These are phyloP conservation scores for Gorilla gorilla DNA, from an alignment of 2,113 vertebrate genomes.

Conservation along the genomic window DNA sequence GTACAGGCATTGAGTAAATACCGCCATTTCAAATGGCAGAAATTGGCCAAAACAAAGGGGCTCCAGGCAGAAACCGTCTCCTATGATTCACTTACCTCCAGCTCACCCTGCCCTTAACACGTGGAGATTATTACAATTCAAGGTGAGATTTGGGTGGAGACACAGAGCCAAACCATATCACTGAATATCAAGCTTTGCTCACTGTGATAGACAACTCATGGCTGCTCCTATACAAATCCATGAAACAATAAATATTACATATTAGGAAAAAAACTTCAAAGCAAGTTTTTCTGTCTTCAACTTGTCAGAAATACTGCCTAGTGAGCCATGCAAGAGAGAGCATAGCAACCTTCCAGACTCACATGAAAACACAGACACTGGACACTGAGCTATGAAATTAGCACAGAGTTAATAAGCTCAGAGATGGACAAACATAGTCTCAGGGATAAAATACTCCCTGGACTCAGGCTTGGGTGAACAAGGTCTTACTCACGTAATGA, in stretches of 20 bases:
- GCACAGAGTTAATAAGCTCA: not conserved
- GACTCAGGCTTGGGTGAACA: not conserved
- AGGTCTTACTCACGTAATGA: not conserved
- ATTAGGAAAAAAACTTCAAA: not conserved
- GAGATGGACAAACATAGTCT: not conserved
- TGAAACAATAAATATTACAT: not conserved
- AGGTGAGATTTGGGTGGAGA: no score
- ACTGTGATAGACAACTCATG: accelerated
- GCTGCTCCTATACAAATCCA: not conserved
- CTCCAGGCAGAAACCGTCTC: no score
- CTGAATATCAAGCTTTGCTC: not conserved
- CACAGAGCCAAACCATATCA: no score
- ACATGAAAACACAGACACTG: not conserved
- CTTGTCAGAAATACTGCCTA: not conserved
- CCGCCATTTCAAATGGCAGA: no score
- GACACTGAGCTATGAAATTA: not conserved
- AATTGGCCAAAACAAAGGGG: no score
- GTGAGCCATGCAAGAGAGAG: not conserved
- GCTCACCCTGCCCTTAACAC: no score
- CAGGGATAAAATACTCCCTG: not conserved
- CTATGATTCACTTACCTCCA: no score
- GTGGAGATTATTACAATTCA: no score
- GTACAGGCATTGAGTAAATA: no score
- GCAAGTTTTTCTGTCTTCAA: not conserved
- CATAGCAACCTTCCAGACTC: not conserved